A percentile compares a stretch with the other conserved stretches of the same genome.
Conservation (phyloP, 2,113 vertebrate species). For the Crypturellus undulatus region DNA sequence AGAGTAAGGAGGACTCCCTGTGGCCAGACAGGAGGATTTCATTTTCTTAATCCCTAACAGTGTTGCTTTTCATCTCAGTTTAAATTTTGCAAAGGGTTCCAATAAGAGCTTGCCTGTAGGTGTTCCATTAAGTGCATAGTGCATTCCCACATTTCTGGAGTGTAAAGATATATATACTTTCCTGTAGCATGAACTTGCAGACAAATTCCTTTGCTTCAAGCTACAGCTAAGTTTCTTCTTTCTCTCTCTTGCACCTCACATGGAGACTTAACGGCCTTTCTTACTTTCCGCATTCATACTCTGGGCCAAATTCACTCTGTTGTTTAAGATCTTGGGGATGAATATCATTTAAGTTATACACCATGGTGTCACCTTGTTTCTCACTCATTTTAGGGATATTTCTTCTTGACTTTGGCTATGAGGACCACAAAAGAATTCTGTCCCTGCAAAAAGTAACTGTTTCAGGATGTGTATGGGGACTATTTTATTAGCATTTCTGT, state of each 20-base stretch:
- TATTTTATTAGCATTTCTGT: neutral
- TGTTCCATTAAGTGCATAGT: neutral
- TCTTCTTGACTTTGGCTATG: neutral
- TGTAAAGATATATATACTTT: neutral
- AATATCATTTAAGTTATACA: neutral
- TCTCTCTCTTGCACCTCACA: neutral
- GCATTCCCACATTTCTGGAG: fast-evolving
- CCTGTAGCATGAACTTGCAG: fast-evolving
- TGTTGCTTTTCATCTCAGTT: neutral
- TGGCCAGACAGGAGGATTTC: constrained; percentile 51
- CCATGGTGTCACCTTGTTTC: neutral
- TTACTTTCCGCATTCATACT: neutral
- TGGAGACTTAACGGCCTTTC: neutral
- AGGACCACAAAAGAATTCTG: neutral
- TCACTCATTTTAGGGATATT: neutral
- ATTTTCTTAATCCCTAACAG: neutral
- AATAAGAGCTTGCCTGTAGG: neutral
- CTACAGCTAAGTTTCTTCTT: neutral
- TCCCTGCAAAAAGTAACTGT: neutral
- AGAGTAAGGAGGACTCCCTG: constrained; percentile 67
- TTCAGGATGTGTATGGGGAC: fast-evolving
- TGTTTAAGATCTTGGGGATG: neutral
- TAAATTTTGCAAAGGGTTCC: neutral
- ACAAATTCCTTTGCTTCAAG: neutral
- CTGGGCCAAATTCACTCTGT: neutral